These are phyloP conservation scores for Eueides isabella DNA, from an alignment of 1,140 invertebrate species.

Conservation along the genomic window DNA sequence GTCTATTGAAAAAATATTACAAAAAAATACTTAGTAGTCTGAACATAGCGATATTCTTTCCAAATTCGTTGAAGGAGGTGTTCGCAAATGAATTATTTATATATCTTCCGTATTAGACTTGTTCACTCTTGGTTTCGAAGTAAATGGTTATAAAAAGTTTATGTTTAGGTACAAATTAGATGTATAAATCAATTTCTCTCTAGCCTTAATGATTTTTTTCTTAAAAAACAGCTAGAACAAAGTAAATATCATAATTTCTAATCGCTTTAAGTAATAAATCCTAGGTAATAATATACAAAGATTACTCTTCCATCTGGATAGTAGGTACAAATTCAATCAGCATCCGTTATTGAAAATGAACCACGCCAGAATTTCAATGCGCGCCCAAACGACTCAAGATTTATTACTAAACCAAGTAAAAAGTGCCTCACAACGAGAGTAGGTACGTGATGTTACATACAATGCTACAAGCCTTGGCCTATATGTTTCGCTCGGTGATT, in stretches of 20 bases:
- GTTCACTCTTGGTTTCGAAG: slow-evolving; percentile 28
- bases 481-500: slow-evolving; percentile 55
- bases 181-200: neutral
- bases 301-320: slow-evolving; percentile 27
- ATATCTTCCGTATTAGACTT: slow-evolving; percentile 23
- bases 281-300: neutral
- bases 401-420: slow-evolving; percentile 52
- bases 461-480: slow-evolving; percentile 54
- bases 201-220: neutral
- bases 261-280: neutral
- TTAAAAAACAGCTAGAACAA: neutral
- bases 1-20: slow-evolving; percentile 30
- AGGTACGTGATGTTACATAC: slow-evolving; percentile 57
- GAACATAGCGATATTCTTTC: slow-evolving; percentile 35
- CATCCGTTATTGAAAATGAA: slow-evolving; percentile 56
- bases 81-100: slow-evolving; percentile 44
- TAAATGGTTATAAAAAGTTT: slow-evolving; percentile 18
- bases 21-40: slow-evolving; percentile 39
- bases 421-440: slow-evolving; percentile 45
- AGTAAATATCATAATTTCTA: neutral
- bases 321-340: slow-evolving; percentile 51
- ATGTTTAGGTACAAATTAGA: slow-evolving; percentile 13
- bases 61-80: slow-evolving; percentile 42
- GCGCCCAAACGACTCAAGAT: slow-evolving; percentile 45
- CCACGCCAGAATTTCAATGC: slow-evolving; percentile 52